Evolutionary conservation across 1,140 invertebrate species (phyloP), one percentile per base, ranked within the genome.

Genomic region (Oncopodura yosiiana): DNA sequence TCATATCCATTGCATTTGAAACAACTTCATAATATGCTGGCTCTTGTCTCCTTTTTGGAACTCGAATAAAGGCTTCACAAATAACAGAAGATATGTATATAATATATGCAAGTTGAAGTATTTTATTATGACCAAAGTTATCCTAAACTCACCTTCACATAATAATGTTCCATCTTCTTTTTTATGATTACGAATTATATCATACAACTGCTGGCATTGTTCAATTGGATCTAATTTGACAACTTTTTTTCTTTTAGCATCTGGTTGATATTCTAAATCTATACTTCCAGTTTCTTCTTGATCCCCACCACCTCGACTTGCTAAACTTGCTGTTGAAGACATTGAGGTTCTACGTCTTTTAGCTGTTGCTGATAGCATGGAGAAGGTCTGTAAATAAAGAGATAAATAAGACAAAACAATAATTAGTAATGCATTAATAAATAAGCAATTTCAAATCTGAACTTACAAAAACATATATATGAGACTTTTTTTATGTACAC

Each of bases 11-110:
- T 12, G 93, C 92, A 69, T 89, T 87, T 8, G 81, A 78, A 9
- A 97, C 90, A 45, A 89, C 86, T 75, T 90, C 87, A 72, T 90
- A 90, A 70, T 92, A 91, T 29, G 82, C 81, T 37, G 87, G 87
- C 68, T 91, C 87, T 69, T 90, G 87, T 34, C 91, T 77, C 58
- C 90, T 76, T 70, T 94, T 95, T 8, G 93, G 92, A 18, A 85
- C 90, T 65, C 92, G 73, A 56, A 97, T 93, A 71, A 96, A 95
- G 12, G 88, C 80, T 73, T 97, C 93, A n/a, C n/a, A n/a, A n/a
- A n/a, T n/a, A n/a, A n/a, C n/a, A n/a, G n/a, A n/a, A n/a, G n/a
- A n/a, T n/a, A n/a, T n/a, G n/a, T n/a, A n/a, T n/a, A n/a, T n/a
- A n/a, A n/a, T n/a, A n/a, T n/a, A n/a, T n/a, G n/a, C n/a, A n/a